These are phyloP conservation scores for Macrotis lagotis DNA, from an alignment of 2,113 vertebrate genomes.

Conservation along the genomic window DNA sequence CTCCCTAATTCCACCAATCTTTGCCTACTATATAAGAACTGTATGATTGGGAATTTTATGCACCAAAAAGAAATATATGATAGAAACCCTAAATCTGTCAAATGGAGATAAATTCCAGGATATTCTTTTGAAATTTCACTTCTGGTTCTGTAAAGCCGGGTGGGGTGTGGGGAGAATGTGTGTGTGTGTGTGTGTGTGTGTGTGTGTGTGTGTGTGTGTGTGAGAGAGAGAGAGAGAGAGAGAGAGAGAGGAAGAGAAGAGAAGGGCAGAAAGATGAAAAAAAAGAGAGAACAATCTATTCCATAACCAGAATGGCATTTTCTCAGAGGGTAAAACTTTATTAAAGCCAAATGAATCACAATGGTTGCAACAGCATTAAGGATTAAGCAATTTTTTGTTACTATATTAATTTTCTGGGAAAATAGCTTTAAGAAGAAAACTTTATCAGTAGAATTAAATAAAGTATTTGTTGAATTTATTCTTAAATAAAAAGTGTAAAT, in stretches of 20 bases:
- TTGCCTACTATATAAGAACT: not conserved
- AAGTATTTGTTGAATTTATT: not conserved
- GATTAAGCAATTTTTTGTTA: not conserved
- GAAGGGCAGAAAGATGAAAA: not conserved
- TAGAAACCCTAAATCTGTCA: not conserved
- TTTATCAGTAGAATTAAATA: conserved; percentile 19
- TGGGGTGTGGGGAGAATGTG: too few species aligned
- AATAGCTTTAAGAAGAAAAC: conserved; percentile 10
- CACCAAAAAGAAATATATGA: too few species aligned
- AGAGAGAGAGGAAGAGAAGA: too few species aligned
- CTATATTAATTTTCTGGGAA: conserved; percentile 10
- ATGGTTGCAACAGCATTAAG: conserved; percentile 19
- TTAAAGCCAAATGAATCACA: conserved; percentile 24
- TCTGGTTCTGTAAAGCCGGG: not conserved
- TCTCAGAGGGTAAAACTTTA: not conserved
- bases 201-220: too few species aligned
- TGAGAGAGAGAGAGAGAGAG: not conserved
- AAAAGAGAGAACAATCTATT: not conserved
- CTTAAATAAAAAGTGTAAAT: not conserved
- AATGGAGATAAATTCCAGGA: not conserved
- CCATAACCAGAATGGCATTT: not conserved
- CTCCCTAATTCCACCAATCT: not conserved
- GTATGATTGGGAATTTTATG: accelerated
- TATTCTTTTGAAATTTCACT: not conserved
- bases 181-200: too few species aligned